Evolutionary conservation across 2,113 vertebrate genomes (phyloP), one percentile per base, ranked within the genome.

Genomic region (Mormyrus iriodes): DNA sequence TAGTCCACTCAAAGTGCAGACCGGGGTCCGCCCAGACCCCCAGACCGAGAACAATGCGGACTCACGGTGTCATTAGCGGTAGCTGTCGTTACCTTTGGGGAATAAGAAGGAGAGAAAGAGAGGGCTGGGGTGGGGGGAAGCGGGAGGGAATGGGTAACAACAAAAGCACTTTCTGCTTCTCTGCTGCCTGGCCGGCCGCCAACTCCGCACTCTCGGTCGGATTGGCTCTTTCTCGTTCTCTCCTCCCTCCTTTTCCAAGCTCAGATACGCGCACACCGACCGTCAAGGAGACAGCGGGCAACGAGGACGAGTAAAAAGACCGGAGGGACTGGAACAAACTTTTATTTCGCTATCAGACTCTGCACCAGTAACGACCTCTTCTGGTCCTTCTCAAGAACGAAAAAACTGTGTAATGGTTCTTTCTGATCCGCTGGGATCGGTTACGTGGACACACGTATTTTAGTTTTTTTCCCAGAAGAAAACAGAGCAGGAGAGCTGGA

Each of bases 161-260:
- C 93, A 93, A 94, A 95, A 94, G 89, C 93, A 92, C 94, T 93
- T 91, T 94, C 89, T 93, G 93, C 94, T 95, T 89, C 93, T 95
- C 93, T 84, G 42, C 94, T 93, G 92, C 91, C 94, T 92, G 93
- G 94, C 93, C 89, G 10, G 9, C 73, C 1, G 93, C 94, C 95
- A 94, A 89, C 35, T 85, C 51, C 3, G 90, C 92, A 90, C 92
- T 94, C 85, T 90, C 91, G 91, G 93, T 93, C 92, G 94, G 95
- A 94, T 92, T 96, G 96, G 95, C 95, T 94, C 90, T 88, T 91
- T 91, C 91, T 91, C 90, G 76, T 89, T 92, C 93, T 92, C 93
- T 93, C 93, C 92, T 94, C 94, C 93, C 93, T 90, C 94, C 93
- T 93, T 93, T 94, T 94, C 88, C 92, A 88, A 92, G 91, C 92